phyloP scores from a whole-genome alignment of 2,113 vertebrate species.

The Todiramphus saurophagus region DNA sequence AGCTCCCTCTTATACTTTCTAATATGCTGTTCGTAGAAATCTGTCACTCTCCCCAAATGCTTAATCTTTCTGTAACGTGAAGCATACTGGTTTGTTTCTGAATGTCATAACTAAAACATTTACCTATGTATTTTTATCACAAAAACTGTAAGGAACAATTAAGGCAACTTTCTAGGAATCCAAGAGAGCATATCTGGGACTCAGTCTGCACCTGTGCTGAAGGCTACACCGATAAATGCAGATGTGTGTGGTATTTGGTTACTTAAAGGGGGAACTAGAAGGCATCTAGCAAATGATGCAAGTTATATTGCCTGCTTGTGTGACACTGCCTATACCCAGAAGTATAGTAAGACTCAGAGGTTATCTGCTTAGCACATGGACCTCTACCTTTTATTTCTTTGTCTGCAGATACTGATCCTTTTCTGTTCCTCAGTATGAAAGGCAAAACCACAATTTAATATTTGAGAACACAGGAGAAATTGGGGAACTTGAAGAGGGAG shows the following conservation, averaged over 20 bases:
- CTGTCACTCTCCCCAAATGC: neutral
- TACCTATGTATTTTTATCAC: neutral
- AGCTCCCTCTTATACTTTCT: neutral
- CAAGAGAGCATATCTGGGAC: neutral
- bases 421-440: neutral
- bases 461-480: neutral
- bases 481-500: neutral
- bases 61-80: neutral
- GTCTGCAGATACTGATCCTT: neutral
- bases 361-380: neutral
- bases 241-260: neutral
- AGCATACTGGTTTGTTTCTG: accelerated
- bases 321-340: neutral
- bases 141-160: neutral
- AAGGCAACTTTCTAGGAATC: neutral
- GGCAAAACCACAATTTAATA: neutral
- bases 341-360: neutral
- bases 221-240: neutral
- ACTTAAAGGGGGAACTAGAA: neutral
- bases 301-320: neutral
- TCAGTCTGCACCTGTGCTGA: neutral
- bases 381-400: neutral
- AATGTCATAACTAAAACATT: neutral
- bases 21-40: neutral
- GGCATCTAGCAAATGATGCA: neutral